Evolutionary conservation across 2,888 invertebrate species (phyloP).

Genomic region (Heterodera filipjevi): DNA sequence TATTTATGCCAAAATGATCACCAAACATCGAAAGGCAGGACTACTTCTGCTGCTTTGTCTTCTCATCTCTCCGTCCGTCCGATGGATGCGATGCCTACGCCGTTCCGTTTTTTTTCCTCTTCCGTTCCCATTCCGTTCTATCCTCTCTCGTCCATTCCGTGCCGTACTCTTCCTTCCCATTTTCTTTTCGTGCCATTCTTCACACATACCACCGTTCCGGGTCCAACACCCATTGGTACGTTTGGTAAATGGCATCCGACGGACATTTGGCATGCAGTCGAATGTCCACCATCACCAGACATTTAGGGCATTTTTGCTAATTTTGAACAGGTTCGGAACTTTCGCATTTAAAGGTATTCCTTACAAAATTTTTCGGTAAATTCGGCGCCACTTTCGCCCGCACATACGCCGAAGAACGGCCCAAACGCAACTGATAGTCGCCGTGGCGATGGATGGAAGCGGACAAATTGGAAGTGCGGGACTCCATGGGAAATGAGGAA

Average conservation of each 20-base stretch:
- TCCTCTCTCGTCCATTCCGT: not conserved
- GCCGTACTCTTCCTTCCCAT: not conserved
- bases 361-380: constrained; percentile 29
- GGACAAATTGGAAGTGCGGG: constrained; percentile 44
- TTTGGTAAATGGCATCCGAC: constrained; percentile 24
- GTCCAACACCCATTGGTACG: constrained; percentile 22
- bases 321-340: too few relatives aligned
- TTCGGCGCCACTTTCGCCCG: constrained; percentile 26
- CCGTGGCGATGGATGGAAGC: constrained; percentile 44
- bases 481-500: constrained; percentile 39
- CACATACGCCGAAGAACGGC: constrained; percentile 33
- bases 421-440: constrained; percentile 31
- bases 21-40: too few relatives aligned
- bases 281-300: constrained; percentile 31
- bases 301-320: constrained; percentile 37
- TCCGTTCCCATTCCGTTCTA: not conserved
- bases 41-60: too few relatives aligned
- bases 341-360: not conserved
- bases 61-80: too few relatives aligned
- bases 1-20: too few relatives aligned
- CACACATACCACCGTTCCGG: constrained; percentile 25
- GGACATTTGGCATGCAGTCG: constrained; percentile 35
- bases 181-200: too few relatives aligned
- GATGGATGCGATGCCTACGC: too few relatives aligned
- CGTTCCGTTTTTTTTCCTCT: too few relatives aligned